Percentiles rank a stretch among this genome's conserved stretches.
Evolutionary conservation across 2,888 invertebrate species (phyloP).

Genomic region (Congeria kusceri): DNA sequence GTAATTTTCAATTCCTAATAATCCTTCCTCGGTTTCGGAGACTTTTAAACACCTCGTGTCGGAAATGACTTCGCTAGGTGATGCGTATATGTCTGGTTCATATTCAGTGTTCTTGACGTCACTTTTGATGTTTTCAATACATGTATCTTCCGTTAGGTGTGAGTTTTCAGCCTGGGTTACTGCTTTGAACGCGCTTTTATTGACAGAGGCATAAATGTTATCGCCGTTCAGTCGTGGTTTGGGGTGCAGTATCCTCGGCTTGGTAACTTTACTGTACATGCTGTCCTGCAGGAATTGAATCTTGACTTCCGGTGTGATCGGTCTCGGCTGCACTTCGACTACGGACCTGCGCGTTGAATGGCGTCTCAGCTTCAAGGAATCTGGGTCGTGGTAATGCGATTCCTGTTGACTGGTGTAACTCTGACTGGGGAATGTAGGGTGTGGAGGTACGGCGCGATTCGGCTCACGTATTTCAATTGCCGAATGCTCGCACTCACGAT

Average conservation of each 20-base stretch:
- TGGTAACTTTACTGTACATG: constrained; percentile 20
- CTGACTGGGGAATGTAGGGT: neutral
- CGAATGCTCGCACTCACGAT: no score
- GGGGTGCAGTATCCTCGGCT: constrained; percentile 4
- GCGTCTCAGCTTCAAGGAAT: constrained; percentile 17
- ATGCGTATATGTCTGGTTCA: neutral
- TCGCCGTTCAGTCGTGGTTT: neutral
- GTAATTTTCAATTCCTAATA: constrained; percentile 3
- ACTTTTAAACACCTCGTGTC: neutral
- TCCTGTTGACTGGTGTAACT: constrained; percentile 7
- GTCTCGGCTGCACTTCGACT: neutral
- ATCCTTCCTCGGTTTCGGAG: neutral
- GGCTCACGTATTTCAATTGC: no score
- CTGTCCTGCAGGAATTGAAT: constrained; percentile 9
- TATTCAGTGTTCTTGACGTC: neutral
- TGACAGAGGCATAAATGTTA: constrained; percentile 48
- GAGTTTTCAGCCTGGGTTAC: constrained; percentile 6
- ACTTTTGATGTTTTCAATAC: neutral
- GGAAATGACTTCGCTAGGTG: neutral
- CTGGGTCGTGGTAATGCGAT: constrained; percentile 44
- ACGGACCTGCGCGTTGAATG: neutral
- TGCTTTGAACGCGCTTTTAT: constrained; percentile 39
- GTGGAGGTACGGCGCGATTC: no score
- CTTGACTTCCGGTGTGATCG: constrained; percentile 2
- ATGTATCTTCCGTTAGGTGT: neutral